phyloP scores from a whole-genome alignment of 2,797 vertebrate species.

The Echiichthys vipera region DNA sequence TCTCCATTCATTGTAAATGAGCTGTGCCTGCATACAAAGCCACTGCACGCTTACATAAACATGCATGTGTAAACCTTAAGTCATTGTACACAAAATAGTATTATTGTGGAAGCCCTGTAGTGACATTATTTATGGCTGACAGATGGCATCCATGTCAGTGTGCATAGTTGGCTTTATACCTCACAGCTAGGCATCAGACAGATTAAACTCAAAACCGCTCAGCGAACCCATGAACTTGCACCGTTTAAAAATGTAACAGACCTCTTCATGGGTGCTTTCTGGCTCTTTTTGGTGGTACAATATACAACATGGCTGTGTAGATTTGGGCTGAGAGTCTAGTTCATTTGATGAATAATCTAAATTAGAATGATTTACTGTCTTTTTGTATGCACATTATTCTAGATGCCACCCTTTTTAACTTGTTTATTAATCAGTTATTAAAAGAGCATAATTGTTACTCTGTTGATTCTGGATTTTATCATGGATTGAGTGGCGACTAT shows the following conservation, averaged over 20 bases:
- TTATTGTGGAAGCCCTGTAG: constrained; percentile 39
- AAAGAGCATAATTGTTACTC: constrained; percentile 13
- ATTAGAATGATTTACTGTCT: not conserved
- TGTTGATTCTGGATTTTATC: constrained; percentile 14
- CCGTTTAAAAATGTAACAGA: constrained; percentile 47
- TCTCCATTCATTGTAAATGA: constrained; percentile 55
- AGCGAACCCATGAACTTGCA: constrained; percentile 51
- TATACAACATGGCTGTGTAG: not conserved
- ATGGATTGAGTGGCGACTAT: not conserved
- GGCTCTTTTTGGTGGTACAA: constrained; percentile 2
- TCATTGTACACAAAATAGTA: constrained; percentile 47
- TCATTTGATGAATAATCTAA: not conserved
- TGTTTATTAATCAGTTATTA: not conserved
- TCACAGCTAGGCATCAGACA: constrained; percentile 53
- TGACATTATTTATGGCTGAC: constrained; percentile 48
- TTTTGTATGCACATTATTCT: not conserved
- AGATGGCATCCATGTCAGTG: constrained; percentile 43
- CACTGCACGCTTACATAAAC: constrained; percentile 51
- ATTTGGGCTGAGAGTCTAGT: not conserved
- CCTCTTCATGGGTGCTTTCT: constrained; percentile 13
- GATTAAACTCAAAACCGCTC: constrained; percentile 48
- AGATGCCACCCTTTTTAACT: not conserved
- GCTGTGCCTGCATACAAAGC: constrained; percentile 52
- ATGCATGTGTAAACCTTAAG: constrained; percentile 30
- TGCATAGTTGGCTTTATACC: constrained; percentile 46